phyloP scores from a whole-genome alignment of 2,888 invertebrate species.

The Nomada hirtipes region DNA sequence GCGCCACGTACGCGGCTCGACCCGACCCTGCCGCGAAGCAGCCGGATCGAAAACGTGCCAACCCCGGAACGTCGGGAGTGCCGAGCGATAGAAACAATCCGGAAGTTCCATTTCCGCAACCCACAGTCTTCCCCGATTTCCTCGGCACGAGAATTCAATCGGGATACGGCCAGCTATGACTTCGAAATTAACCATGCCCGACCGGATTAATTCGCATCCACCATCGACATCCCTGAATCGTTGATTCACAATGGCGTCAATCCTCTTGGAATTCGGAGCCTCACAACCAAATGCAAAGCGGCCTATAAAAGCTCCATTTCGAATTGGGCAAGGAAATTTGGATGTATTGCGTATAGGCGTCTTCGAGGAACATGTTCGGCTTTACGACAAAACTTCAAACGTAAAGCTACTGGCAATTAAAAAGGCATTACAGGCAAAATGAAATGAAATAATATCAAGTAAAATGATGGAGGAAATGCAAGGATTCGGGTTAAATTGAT shows the following conservation, averaged over 20 bases:
- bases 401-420: too few species aligned
- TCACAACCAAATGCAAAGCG: conserved; percentile 5
- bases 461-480: too few species aligned
- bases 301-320: too few species aligned
- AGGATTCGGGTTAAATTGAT: too few species aligned
- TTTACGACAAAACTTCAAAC: too few species aligned
- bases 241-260: background rate
- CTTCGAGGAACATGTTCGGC: too few species aligned
- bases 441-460: too few species aligned
- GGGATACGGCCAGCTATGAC: conserved; percentile 39
- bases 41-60: conserved; percentile 32
- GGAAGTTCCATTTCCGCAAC: conserved; percentile 71
- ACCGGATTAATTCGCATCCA: conserved; percentile 32
- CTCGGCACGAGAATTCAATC: conserved; percentile 48
- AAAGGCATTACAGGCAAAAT: too few species aligned
- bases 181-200: conserved; percentile 42
- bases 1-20: background rate
- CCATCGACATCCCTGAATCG: conserved; percentile 10
- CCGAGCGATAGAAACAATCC: conserved; percentile 58
- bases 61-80: conserved; percentile 11
- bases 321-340: too few species aligned
- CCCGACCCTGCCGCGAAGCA: background rate
- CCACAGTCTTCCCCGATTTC: conserved; percentile 52
- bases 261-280: background rate
- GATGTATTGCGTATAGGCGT: too few species aligned